Percentiles rank a stretch among this genome's conserved stretches.
Conservation (phyloP, 2,888 invertebrate genomes). For the Drosophila basisetae region DNA sequence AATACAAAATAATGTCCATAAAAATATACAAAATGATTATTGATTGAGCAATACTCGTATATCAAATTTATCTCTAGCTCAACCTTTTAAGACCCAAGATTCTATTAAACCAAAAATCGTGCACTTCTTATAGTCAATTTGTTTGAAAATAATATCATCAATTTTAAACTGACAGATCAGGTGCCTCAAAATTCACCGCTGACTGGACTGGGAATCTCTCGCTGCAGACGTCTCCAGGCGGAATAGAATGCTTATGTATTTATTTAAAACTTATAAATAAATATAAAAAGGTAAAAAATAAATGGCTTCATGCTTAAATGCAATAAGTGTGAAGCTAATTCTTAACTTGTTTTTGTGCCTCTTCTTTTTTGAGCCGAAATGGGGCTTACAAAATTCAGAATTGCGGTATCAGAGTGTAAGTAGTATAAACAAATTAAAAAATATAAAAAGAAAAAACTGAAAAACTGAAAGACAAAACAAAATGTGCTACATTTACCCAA, state of each 20-base stretch:
- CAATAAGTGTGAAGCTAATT: no score
- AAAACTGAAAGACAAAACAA: background rate
- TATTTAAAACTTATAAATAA: no score
- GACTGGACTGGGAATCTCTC: background rate
- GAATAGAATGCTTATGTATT: no score
- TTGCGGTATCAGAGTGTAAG: background rate
- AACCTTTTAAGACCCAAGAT: background rate
- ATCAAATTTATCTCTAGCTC: background rate
- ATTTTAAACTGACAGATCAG: background rate
- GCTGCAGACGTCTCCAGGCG: background rate
- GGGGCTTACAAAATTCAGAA: no score
- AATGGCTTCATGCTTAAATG: no score
- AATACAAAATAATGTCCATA: background rate
- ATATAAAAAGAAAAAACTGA: background rate
- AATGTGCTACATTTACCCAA: background rate
- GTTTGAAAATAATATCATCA: background rate
- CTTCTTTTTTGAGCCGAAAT: no score
- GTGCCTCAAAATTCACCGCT: background rate
- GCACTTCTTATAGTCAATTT: background rate
- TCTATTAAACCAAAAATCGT: background rate
- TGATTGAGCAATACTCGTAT: background rate
- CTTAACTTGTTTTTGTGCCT: no score
- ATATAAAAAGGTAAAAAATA: no score
- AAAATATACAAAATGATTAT: background rate
- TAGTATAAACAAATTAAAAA: background rate